Evolutionary conservation across 2,888 invertebrate species (phyloP).

Genomic region (Tenthredo amoena): DNA sequence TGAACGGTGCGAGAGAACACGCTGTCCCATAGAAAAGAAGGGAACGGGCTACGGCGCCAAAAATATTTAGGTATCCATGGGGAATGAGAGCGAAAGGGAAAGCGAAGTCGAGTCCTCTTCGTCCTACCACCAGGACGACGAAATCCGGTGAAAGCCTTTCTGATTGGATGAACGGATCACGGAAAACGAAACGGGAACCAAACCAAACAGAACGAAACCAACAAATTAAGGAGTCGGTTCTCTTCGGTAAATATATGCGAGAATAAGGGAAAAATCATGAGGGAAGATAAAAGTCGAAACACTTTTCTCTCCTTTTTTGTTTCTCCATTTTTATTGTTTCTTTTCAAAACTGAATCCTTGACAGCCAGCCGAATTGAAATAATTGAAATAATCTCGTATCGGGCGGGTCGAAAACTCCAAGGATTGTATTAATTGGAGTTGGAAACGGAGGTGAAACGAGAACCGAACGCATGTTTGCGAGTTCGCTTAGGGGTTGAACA

Average conservation of each 20-base stretch:
- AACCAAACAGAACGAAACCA: not conserved
- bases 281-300: not conserved
- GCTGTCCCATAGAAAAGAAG: not conserved
- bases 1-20: not conserved
- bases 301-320: not conserved
- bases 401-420: slow-evolving; percentile 10
- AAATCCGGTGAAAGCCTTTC: slow-evolving; percentile 42
- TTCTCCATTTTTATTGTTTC: not conserved
- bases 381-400: slow-evolving; percentile 11
- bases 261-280: not conserved
- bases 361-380: slow-evolving; percentile 10
- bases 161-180: slow-evolving; percentile 44
- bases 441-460: not conserved
- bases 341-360: not conserved
- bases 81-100: not conserved
- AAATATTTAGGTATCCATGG: slow-evolving; percentile 8
- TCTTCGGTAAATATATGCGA: slow-evolving; percentile 4
- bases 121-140: not conserved
- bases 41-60: not conserved
- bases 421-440: slow-evolving; percentile 32
- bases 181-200: slow-evolving; percentile 1
- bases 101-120: not conserved
- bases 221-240: not conserved
- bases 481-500: slow-evolving; percentile 20
- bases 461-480: slow-evolving; percentile 11